Conservation (phyloP, 2,797 vertebrate genomes). For the Natrix natrix region DNA sequence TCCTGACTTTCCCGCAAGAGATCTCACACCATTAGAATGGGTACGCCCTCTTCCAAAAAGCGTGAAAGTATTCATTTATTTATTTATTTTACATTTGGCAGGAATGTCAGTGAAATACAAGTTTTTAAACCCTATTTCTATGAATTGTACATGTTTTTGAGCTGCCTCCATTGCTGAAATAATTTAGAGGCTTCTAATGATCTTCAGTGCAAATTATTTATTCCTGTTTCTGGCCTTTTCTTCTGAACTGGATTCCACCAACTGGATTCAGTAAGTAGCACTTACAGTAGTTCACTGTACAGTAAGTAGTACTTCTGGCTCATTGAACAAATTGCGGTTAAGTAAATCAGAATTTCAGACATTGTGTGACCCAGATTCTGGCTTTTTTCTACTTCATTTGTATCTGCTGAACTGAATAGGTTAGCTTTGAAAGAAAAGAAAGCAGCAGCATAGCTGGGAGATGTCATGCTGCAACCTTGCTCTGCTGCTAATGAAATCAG, state of each 20-base stretch:
- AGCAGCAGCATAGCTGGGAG: background rate
- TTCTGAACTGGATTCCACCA: background rate
- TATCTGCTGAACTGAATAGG: background rate
- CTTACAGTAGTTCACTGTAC: background rate
- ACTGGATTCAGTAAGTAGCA: background rate
- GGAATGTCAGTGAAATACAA: background rate
- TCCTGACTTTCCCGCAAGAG: background rate
- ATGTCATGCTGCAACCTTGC: background rate
- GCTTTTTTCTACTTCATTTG: background rate
- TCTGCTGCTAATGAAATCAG: slow-evolving; percentile 13
- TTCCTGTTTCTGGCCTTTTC: background rate
- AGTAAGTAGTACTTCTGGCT: background rate
- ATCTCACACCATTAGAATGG: background rate
- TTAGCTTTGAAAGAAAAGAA: background rate
- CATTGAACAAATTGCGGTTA: background rate
- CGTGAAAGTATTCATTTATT: background rate
- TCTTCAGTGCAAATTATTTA: background rate
- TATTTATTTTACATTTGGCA: background rate
- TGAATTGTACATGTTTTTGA: background rate
- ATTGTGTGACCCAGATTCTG: background rate
- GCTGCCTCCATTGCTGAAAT: background rate
- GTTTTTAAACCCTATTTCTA: background rate
- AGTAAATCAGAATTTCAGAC: background rate
- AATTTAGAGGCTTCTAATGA: background rate
- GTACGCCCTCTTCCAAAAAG: background rate